Base-by-base conservation (phyloP, 2,888 invertebrate genomes). In the Phengaris arion region DNA sequence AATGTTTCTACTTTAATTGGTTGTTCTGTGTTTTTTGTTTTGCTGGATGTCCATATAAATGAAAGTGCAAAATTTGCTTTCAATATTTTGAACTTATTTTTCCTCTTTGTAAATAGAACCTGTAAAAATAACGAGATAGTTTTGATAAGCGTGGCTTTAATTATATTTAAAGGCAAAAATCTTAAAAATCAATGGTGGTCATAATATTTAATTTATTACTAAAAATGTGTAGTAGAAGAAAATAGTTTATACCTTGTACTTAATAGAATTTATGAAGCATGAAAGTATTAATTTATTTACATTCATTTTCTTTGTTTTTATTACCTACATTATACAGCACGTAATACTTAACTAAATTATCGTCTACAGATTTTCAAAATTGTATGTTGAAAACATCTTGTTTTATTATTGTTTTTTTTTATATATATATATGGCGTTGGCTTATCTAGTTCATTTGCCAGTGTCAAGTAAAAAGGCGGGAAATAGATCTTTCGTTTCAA, bases 41-140 rank as follows among this genome's bases (percentile, higher is more conserved):
- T 80, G n/a, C 82, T 90, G n/a, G 86, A 73, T 51, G 92, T 87
- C 93, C 93, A 93, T 74, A 89, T 78, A 78, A 91, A 89, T 74
- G 86, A 84, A 8, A 79, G 45, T 35, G 54, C 74, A 72, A 75
- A 57, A 46, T 75, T 54, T 55, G 70, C 54, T 46, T 51, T 75
- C 22, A 76, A 68, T 46, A 76, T 78, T 80, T 80, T 76, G 45
- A 7, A 10, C 12, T 54, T 22, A 9, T n/a, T 72, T 72, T 72
- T 72, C 35, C 52, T 54, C n/a, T 72, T 54, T 13, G 52, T 72
- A 9, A 72, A 54, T 7, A 72, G 35, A 12, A 52, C 54, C 72
- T 72, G 72, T 52, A 72, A 72, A 54, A 13, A 48, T 6, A 6
- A 48, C 35, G 2, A 35, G 35, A 4, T 35, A 35, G 35, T 35